Conservation (phyloP, 2,888 invertebrate genomes). For the Erebia aethiops region DNA sequence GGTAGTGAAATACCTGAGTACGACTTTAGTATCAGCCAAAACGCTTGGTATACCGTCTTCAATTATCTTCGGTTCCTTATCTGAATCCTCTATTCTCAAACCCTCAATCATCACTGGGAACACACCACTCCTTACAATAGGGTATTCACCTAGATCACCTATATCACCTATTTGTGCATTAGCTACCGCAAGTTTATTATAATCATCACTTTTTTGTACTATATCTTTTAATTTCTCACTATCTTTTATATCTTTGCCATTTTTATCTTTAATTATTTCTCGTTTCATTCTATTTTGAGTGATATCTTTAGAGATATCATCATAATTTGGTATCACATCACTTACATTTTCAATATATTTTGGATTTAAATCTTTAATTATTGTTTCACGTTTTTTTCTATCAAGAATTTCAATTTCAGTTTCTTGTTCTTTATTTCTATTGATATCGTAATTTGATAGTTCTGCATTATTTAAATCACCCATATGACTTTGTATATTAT, state of each 20-base stretch:
- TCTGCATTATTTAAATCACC: neutral
- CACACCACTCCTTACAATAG: slow-evolving; percentile 47
- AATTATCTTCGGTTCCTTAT: slow-evolving; percentile 80
- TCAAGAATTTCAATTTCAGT: slow-evolving; percentile 11
- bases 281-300: slow-evolving; percentile 33
- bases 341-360: neutral
- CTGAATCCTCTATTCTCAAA: slow-evolving; percentile 81
- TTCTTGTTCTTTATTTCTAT: slow-evolving; percentile 16
- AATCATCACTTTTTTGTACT: slow-evolving; percentile 29
- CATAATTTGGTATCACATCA: neutral
- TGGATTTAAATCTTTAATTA: neutral
- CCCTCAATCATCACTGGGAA: slow-evolving; percentile 71
- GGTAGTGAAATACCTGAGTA: slow-evolving; percentile 67
- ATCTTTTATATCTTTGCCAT: slow-evolving; percentile 24
- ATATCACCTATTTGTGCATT: slow-evolving; percentile 45
- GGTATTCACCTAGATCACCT: slow-evolving; percentile 44
- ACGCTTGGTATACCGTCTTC: slow-evolving; percentile 87
- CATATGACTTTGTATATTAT: neutral
- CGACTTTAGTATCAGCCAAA: slow-evolving; percentile 82
- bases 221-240: slow-evolving; percentile 31
- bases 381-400: neutral
- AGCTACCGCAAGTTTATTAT: slow-evolving; percentile 32
- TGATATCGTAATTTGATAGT: neutral
- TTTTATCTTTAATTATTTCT: slow-evolving; percentile 39
- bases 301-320: neutral